Conservation (phyloP, 2,888 invertebrate species). For the Chloroclysta siterata region DNA sequence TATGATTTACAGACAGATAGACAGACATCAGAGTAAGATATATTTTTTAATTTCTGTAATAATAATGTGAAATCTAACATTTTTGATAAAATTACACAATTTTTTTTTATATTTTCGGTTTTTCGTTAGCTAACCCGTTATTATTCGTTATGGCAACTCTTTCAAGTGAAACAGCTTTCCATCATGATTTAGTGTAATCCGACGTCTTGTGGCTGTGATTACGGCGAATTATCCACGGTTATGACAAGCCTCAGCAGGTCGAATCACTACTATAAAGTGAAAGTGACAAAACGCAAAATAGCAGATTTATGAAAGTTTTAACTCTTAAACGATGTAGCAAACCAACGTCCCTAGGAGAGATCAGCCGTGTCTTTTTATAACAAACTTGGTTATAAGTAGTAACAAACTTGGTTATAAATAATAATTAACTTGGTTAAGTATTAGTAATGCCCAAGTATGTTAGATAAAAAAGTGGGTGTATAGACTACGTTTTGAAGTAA, state of each 20-base stretch:
- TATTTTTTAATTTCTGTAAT: no score
- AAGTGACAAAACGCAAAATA: slow-evolving; percentile 54
- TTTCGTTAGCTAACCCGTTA: slow-evolving; percentile 2
- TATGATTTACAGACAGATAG: no score
- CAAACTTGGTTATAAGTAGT: background rate
- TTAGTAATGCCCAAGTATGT: no score
- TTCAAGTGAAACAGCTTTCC: slow-evolving; percentile 54
- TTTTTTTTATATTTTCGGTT: background rate
- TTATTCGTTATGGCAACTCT: slow-evolving; percentile 27
- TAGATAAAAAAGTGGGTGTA: no score
- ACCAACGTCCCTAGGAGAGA: background rate
- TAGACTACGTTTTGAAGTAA: no score
- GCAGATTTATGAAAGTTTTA: slow-evolving; percentile 48
- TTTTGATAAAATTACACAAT: no score
- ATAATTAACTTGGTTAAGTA: background rate
- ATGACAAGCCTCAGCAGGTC: slow-evolving; percentile 55
- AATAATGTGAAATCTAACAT: no score
- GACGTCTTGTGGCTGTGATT: slow-evolving; percentile 50
- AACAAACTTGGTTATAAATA: background rate
- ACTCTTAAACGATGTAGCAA: slow-evolving; percentile 16
- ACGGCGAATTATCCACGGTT: slow-evolving; percentile 54
- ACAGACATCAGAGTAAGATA: no score
- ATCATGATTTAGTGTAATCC: slow-evolving; percentile 49
- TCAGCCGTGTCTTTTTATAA: background rate
- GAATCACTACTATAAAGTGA: slow-evolving; percentile 59